phyloP scores from a whole-genome alignment of 2,888 invertebrate genomes.

The Yponomeuta evonymella region DNA sequence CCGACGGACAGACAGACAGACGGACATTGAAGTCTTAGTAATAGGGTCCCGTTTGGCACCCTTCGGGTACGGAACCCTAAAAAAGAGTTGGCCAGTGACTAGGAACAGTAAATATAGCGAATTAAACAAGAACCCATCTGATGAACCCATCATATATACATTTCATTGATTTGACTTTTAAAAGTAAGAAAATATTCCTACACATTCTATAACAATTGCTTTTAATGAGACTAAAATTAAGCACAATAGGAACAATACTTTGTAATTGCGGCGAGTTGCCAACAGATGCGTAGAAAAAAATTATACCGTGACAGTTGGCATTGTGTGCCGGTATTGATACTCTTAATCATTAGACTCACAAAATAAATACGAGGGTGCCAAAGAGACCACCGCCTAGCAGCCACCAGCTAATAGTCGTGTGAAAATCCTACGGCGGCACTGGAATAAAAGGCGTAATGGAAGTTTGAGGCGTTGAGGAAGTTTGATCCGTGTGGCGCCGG shows the following conservation, averaged over 20 bases:
- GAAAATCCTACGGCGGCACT: not conserved
- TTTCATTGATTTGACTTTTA: too few relatives aligned
- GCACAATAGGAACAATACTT: conserved; percentile 1
- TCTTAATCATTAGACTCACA: conserved; percentile 11
- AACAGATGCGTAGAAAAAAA: conserved; percentile 14
- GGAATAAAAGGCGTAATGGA: not conserved
- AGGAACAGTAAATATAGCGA: too few relatives aligned
- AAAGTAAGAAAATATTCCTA: not conserved
- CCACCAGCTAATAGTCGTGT: not conserved
- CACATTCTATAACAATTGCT: not conserved
- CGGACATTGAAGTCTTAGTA: too few relatives aligned
- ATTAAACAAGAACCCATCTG: too few relatives aligned
- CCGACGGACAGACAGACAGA: too few relatives aligned
- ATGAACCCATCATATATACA: too few relatives aligned
- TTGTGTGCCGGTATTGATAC: conserved; percentile 1
- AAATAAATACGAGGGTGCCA: conserved; percentile 14
- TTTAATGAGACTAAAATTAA: not conserved
- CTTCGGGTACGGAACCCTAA: too few relatives aligned
- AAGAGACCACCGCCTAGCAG: not conserved
- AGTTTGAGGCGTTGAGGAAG: not conserved
- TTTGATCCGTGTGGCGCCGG: too few relatives aligned
- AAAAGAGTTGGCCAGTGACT: too few relatives aligned
- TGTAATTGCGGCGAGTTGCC: not conserved
- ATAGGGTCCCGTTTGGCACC: too few relatives aligned
- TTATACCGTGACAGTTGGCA: conserved; percentile 11